Percentiles rank a stretch among this genome's conserved stretches.
phyloP scores from a whole-genome alignment of 2,797 vertebrate species.

The Fistularia commersonii region DNA sequence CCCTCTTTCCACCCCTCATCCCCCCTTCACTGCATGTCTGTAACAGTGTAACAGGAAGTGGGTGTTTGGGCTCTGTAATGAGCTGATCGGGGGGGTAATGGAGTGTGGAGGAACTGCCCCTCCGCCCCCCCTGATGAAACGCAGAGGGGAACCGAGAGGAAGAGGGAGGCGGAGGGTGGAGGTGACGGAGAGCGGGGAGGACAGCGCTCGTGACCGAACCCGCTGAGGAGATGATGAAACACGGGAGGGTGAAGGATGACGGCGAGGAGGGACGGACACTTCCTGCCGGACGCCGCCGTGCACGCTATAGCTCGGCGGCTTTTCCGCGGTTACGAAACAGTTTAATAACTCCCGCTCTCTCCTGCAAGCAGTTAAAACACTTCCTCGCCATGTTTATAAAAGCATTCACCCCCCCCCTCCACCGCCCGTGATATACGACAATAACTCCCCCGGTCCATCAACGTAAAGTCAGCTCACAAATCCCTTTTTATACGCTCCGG shows the following conservation, averaged over 20 bases:
- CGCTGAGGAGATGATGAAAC: conserved; percentile 31
- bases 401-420: conserved; percentile 61
- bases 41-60: conserved; percentile 64
- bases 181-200: conserved; percentile 9
- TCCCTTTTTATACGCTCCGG: conserved; percentile 24
- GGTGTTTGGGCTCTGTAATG: conserved; percentile 68
- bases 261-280: no score
- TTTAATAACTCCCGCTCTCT: conserved; percentile 37
- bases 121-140: conserved; percentile 41
- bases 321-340: no score
- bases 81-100: conserved; percentile 66
- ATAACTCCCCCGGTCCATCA: conserved; percentile 62
- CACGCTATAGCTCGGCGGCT: no score
- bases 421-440: conserved; percentile 58
- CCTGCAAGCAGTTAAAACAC: conserved; percentile 66
- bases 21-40: conserved; percentile 23
- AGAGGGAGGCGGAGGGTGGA: background rate
- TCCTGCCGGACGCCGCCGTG: no score
- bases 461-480: conserved; percentile 45
- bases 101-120: conserved; percentile 58
- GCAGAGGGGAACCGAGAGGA: conserved; percentile 13
- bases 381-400: conserved; percentile 69
- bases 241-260: no score
- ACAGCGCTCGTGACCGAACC: conserved; percentile 12
- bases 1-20: conserved; percentile 7